Evolutionary conservation across 1,140 invertebrate species (phyloP), one percentile per base, ranked within the genome.

Genomic region (Drosophila sturtevanti): DNA sequence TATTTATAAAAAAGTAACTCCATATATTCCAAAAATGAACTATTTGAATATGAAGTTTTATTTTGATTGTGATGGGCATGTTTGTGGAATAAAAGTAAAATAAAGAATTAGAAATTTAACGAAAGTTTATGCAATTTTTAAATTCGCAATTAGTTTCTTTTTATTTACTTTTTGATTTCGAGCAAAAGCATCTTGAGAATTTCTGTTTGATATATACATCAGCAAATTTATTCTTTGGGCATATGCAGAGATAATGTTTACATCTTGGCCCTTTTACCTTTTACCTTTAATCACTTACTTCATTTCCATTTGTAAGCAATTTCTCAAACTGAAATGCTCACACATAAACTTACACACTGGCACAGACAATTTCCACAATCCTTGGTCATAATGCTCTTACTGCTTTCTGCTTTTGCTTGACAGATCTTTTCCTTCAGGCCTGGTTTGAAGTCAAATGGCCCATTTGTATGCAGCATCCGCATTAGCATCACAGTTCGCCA

Each of bases 291-390:
- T 82, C 75, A 79, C 63, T 67, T 77, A 69, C 76, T 84, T 79
- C 61, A 84, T 84, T 69, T 84, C 73, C 72, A 72, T 79, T 84
- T 84, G 68, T 72, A 66, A 76, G 76, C 80, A 72, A 84, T 84
- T 76, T 84, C 61, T 79, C 76, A 79, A 60, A 77, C 35, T 16
- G 9, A 55, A 69, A 16, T 44, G 34, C n/a, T 14, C 31, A 51
- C 21, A 54, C 18, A 60, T 41, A 54, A 4, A 61, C 18, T 34
- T 59, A 44, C 63, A 16, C 18, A 18, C 18, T 34, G n/a, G 38
- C 60, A n/a, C 31, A 48, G 56, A 31, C 41, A 21, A 18, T 21
- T 48, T n/a, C 44, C 27, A 18, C 44, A 48, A 52, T 31, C 5
- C 44, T 34, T 27, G 37, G 24, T 38, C 27, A 63, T 41, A 14